Base-by-base conservation (phyloP, 2,888 invertebrate species). In the Sphaerophoria rueppellii region DNA sequence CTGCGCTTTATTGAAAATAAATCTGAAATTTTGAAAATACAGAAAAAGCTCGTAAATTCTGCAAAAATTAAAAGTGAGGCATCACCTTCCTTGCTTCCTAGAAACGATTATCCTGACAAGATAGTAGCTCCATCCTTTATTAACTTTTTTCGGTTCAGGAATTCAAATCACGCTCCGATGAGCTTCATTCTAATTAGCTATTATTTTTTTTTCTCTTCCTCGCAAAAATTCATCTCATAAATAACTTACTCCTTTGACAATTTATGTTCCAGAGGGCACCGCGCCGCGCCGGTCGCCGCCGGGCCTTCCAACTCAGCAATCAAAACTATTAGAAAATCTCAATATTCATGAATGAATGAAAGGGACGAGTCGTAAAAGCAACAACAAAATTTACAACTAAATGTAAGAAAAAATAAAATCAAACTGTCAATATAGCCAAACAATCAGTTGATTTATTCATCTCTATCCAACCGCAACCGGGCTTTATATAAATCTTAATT, bases 371-470 rank as follows among this genome's bases (percentile, higher is more conserved):
- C 9, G 6, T 16, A 16, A 37, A 24, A 2, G 40, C 37, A 16
- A 37, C 9, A 37, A 11, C 16, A 58, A 58, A 58, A 37, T n/a
- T 40, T 40, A 6, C 9, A 40, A 40, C 52, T 24, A 52, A 52
- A 9, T 24, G 52, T 4, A 5, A 12, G 1, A 24, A 63, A 72
- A 32, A 54, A 35, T 2, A 35, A 55, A 73, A 46, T 54, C 54
- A 73, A 65, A 52, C 46, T 65, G 71, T 65, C 71, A 67, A 67
- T 9, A 63, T 57, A 50, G 24, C 40, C 54, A 48, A 35, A 69
- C 65, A 79, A 61, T 67, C 57, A 34, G 54, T 55, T 79, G 83
- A 79, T 75, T 83, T 76, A 83, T 83, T 79, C 61, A 72, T 46
- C 60, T 57, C 55, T 61, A 67, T 75, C 50, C 65, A 75, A 35